Evolutionary conservation across 2,113 vertebrate genomes (phyloP).

Genomic region (Protobothrops mucrosquamatus): DNA sequence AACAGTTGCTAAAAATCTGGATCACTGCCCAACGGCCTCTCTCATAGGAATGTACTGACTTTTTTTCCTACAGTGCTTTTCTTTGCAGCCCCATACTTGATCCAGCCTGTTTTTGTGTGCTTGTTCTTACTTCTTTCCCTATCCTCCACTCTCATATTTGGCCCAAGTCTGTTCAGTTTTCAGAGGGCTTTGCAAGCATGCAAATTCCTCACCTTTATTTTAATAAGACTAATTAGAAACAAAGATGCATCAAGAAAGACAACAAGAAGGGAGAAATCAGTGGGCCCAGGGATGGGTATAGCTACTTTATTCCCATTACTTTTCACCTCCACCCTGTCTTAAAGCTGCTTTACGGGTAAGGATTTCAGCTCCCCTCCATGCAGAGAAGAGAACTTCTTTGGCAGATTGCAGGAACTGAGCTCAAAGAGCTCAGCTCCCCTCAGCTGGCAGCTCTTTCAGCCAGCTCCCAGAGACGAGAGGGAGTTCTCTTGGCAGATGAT

Average conservation of each 20-base stretch:
- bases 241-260: background rate
- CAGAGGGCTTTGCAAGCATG: background rate
- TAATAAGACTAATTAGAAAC: background rate
- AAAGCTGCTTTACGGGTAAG: background rate
- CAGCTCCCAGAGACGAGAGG: background rate
- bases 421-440: background rate
- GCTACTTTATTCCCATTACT: background rate
- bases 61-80: background rate
- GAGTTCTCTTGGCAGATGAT: background rate
- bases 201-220: background rate
- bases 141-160: background rate
- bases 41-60: background rate
- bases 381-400: background rate
- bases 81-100: background rate
- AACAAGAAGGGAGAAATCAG: background rate
- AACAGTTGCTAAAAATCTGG: background rate
- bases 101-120: background rate
- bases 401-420: background rate
- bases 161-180: background rate
- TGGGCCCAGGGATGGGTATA: background rate
- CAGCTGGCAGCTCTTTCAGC: background rate
- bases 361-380: background rate
- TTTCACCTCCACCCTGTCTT: background rate
- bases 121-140: background rate
- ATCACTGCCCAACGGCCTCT: background rate